These are phyloP conservation scores for Poliocrania exsul DNA, from an alignment of 2,797 vertebrate genomes.

Conservation along the genomic window DNA sequence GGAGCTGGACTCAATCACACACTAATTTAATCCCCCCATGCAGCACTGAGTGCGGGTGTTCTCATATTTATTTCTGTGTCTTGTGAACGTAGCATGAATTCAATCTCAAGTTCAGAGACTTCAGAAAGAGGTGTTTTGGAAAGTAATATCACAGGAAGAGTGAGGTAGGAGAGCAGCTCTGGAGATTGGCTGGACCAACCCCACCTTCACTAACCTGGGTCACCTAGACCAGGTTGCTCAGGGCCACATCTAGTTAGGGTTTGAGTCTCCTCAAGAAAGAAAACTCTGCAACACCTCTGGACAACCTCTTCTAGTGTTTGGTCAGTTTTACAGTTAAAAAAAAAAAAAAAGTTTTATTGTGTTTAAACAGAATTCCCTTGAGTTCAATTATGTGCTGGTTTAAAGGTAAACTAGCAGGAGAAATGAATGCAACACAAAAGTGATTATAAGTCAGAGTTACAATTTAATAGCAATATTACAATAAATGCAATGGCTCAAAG, in stretches of 20 bases:
- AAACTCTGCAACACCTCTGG: background rate
- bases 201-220: background rate
- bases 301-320: background rate
- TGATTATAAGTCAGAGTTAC: too few species aligned
- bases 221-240: background rate
- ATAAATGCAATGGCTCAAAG: too few species aligned
- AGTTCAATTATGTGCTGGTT: background rate
- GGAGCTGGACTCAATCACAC: background rate
- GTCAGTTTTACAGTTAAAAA: background rate
- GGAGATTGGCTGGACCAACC: background rate
- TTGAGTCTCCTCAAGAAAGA: background rate
- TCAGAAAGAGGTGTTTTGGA: background rate
- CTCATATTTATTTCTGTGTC: background rate
- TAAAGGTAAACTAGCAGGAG: too few species aligned
- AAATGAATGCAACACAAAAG: too few species aligned
- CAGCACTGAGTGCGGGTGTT: background rate
- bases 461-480: too few species aligned
- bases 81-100: background rate
- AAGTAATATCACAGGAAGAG: background rate
- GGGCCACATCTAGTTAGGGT: background rate
- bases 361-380: background rate
- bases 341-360: background rate
- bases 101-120: background rate
- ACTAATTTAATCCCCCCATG: too few species aligned
- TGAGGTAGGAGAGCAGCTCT: background rate